Evolutionary conservation across 2,797 vertebrate genomes (phyloP).

Genomic region (Enteromius treurensis): DNA sequence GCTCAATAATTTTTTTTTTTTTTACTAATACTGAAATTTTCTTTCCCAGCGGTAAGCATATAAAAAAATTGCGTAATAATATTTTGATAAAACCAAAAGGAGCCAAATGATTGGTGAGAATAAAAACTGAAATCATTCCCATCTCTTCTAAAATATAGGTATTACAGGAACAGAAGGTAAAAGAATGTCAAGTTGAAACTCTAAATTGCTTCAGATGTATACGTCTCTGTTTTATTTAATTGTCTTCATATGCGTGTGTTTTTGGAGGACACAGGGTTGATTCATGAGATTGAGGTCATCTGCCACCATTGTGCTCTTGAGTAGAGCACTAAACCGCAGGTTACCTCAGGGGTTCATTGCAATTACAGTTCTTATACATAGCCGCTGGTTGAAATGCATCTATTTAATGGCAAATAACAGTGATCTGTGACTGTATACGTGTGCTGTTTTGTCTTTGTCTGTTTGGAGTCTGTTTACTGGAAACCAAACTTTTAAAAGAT

Average conservation of each 20-base stretch:
- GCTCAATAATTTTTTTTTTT: background rate
- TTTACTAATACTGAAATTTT: background rate
- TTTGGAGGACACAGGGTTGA: slow-evolving; percentile 9
- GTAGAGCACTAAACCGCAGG: slow-evolving; percentile 9
- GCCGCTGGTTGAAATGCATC: background rate
- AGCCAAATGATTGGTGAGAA: no score
- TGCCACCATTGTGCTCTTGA: slow-evolving; percentile 11
- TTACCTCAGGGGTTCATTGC: slow-evolving; percentile 1
- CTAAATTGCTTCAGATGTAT: background rate
- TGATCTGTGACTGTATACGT: slow-evolving; percentile 5
- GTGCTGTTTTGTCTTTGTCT: background rate
- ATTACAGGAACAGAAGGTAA: background rate
- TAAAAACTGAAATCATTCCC: background rate
- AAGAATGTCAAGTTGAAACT: background rate
- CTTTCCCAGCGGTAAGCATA: background rate
- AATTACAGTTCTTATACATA: slow-evolving; percentile 1
- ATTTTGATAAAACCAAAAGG: no score
- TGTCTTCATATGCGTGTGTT: slow-evolving; percentile 52
- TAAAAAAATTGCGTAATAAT: background rate
- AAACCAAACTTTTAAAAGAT: slow-evolving; percentile 25
- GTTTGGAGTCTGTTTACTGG: slow-evolving; percentile 26
- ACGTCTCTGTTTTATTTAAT: slow-evolving; percentile 42
- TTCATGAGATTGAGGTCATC: slow-evolving; percentile 49
- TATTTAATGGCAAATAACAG: slow-evolving; percentile 14
- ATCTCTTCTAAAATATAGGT: background rate